phyloP scores from a whole-genome alignment of 2,113 vertebrate species.

The Gasterosteus nipponicus region DNA sequence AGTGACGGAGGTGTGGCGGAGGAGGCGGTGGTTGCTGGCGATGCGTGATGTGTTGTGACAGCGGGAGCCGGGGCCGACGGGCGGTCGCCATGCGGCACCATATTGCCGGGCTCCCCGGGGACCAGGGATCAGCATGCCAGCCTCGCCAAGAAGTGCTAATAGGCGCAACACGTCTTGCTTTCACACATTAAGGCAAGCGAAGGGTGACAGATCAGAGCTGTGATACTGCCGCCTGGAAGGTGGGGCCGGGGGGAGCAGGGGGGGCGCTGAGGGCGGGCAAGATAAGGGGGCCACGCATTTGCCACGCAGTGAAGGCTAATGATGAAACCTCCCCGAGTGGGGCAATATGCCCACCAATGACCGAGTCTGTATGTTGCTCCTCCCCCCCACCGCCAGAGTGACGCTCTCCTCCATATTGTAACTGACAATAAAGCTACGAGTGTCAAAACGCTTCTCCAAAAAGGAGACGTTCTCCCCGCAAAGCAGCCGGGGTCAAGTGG shows the following conservation, averaged over 20 bases:
- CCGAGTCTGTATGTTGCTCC: not conserved
- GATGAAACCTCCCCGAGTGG: constrained; percentile 68
- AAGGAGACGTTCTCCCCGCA: constrained; percentile 57
- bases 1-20: constrained; percentile 67
- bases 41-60: constrained; percentile 86
- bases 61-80: constrained; percentile 78
- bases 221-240: constrained; percentile 83
- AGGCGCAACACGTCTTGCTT: constrained; percentile 90
- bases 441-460: constrained; percentile 60
- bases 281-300: constrained; percentile 73
- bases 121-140: constrained; percentile 84
- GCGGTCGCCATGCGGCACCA: constrained; percentile 82
- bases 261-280: not conserved
- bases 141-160: constrained; percentile 88
- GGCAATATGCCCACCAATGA: constrained; percentile 62
- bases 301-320: constrained; percentile 70
- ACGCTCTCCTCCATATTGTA: constrained; percentile 65
- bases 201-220: constrained; percentile 88
- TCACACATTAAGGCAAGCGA: constrained; percentile 87
- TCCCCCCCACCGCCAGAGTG: constrained; percentile 24
- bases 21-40: constrained; percentile 60
- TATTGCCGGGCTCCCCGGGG: constrained; percentile 84
- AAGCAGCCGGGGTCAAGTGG: constrained; percentile 66
- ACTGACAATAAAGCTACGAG: constrained; percentile 71
- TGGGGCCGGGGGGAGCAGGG: not conserved